Conservation (phyloP, 2,797 vertebrate genomes). For the Adrianichthys oophorus region DNA sequence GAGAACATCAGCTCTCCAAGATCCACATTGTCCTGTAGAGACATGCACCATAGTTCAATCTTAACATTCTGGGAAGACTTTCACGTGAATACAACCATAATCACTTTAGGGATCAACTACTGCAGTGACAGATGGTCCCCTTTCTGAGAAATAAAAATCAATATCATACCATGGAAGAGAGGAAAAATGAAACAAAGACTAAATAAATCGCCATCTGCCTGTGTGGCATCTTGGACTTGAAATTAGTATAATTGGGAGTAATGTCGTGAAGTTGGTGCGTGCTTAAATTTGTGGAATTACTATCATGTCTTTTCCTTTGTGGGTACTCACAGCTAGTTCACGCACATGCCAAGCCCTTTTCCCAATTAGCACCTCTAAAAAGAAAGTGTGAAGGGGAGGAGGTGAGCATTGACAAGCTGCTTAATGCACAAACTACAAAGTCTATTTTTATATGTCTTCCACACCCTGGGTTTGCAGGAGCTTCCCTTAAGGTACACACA, state of each 20-base stretch:
- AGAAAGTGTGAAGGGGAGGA: conserved; percentile 43
- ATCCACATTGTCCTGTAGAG: conserved; percentile 90
- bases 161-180: neutral
- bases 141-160: neutral
- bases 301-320: conserved; percentile 1
- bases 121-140: conserved; percentile 3
- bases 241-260: too few relatives aligned
- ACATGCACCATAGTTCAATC: conserved; percentile 4
- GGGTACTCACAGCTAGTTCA: conserved; percentile 12
- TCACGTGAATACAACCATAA: conserved; percentile 1
- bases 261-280: neutral
- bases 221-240: neutral
- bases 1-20: conserved; percentile 99
- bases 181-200: neutral
- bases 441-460: conserved; percentile 9
- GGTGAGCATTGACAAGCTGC: conserved; percentile 16
- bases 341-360: conserved; percentile 7
- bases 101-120: neutral
- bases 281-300: conserved; percentile 13
- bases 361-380: conserved; percentile 67
- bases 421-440: conserved; percentile 11
- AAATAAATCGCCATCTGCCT: neutral
- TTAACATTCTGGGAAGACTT: neutral
- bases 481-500: neutral
- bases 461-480: neutral